phyloP scores from a whole-genome alignment of 2,797 vertebrate genomes.

The Meda fulgida region DNA sequence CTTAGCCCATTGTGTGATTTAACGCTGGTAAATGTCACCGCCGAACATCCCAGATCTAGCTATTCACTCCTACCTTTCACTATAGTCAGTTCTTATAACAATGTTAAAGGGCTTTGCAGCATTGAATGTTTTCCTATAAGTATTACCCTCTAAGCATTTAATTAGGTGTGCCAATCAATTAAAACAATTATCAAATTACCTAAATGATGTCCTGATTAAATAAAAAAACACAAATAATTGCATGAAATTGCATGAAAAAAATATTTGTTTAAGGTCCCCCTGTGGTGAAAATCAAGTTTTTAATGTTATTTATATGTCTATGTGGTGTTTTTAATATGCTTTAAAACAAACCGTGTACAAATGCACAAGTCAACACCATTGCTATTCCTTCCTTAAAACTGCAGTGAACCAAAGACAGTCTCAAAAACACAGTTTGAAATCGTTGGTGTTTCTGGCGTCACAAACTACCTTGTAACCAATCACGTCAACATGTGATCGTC shows the following conservation, averaged over 20 bases:
- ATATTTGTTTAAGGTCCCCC: background rate
- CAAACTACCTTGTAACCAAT: too few species aligned
- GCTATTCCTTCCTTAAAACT: too few species aligned
- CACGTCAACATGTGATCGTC: too few species aligned
- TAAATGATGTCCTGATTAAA: background rate
- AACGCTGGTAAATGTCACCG: slow-evolving; percentile 41
- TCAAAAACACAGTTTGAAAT: too few species aligned
- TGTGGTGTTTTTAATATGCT: too few species aligned
- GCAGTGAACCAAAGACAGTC: too few species aligned
- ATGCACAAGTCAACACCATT: too few species aligned
- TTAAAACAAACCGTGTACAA: too few species aligned
- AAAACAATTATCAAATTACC: background rate
- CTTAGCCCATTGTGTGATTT: slow-evolving; percentile 24
- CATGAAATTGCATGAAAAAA: too few species aligned
- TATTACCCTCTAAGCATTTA: slow-evolving; percentile 5
- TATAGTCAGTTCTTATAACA: slow-evolving; percentile 14
- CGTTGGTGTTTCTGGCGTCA: too few species aligned
- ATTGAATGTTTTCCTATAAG: background rate
- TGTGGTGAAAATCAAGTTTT: too few species aligned
- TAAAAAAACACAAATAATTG: background rate
- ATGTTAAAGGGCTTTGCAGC: background rate
- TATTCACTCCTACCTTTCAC: slow-evolving; percentile 12
- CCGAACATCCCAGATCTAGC: background rate
- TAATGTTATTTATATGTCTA: too few species aligned
- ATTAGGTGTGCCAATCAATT: background rate